Evolutionary conservation across 2,797 vertebrate species (phyloP), one percentile per base, ranked within the genome.

Genomic region (Agapornis canus): DNA sequence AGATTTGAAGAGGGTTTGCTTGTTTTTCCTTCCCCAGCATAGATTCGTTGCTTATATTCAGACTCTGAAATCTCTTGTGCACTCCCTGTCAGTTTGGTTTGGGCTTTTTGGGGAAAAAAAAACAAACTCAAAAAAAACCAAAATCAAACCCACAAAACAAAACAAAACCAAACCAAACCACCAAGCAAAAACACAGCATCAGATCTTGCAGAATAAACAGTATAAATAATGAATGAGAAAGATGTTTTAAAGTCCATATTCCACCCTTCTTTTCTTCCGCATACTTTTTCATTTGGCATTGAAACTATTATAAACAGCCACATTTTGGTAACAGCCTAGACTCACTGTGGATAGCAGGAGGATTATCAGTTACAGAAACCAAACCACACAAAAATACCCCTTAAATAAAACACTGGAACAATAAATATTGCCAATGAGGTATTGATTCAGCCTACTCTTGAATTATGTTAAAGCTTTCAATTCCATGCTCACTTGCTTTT

Each of bases 191-290:
- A 32, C 4, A 13, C 54, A 56, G 48, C 42, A 90, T 75, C 77
- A 93, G 93, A 95, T 95, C 76, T 87, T 64, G 35, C 61, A 80
- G 84, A 91, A 89, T 89, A 90, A 95, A 95, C 64, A 95, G 37
- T 32, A 89, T 97, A 91, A 96, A 96, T 97, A 97, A 97, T 94
- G 95, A 77, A 96, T 32, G 86, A 95, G 68, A 91, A 86, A 77
- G 25, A 64, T 89, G 89, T 94, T 97, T 97, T 70, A 51, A 92
- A 89, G 63, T 70, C 81, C 64, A 78, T 86, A 83, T 94, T 91
- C 78, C 48, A 82, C 31, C 49, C 79, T 82, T 89, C 32, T 40
- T 82, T 92, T 89, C 73, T 82, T 86, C 42, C 26, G 48, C 6
- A 1, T 56, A 59, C 59, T 73, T 89, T 59, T 76, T 54, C n/a